Evolutionary conservation across 1,140 invertebrate species (phyloP), one percentile per base, ranked within the genome.

Genomic region (Pectinophora gossypiella): DNA sequence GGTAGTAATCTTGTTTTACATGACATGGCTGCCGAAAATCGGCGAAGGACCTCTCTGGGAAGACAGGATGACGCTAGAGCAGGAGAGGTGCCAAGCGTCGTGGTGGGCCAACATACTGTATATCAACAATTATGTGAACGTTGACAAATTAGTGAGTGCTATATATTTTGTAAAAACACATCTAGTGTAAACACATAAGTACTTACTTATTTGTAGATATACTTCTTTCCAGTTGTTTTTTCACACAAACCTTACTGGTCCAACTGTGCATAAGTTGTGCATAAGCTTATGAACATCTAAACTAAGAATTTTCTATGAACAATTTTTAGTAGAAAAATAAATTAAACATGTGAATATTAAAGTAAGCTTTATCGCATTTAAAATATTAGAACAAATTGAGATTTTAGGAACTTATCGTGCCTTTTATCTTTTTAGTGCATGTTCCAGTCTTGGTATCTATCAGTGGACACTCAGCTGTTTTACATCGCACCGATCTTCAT

Each of bases 381-480:
- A n/a, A n/a, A n/a, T n/a, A n/a, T n/a, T n/a, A n/a, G n/a, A n/a
- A n/a, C n/a, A n/a, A n/a, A n/a, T n/a, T n/a, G n/a, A n/a, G n/a
- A n/a, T n/a, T n/a, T n/a, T 23, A 23, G 22, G 22, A 10, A 12
- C 27, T 3, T 7, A 32, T 32, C n/a, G 2, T 16, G 16, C 10
- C 1, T 15, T 52, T 50, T 44, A 56, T 59, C 59, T 48, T 88
- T 88, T 42, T 79, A 96, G 95, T 97, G 96, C 71, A 94, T 97
- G 91, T 94, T 94, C 45, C 95, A 95, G 90, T 93, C 95, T 0
- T 98, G 96, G 96, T 97, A 97, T 67, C 85, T 98, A 46, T 93
- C 95, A 3, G 95, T 95, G 49, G 95, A 97, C 72, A 95, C 95
- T 38, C 95, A 97, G 75, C 88, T 97, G 49, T 96, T 95, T 76